Evolutionary conservation across 2,888 invertebrate genomes (phyloP).

Genomic region (Eupithecia pulchellata): DNA sequence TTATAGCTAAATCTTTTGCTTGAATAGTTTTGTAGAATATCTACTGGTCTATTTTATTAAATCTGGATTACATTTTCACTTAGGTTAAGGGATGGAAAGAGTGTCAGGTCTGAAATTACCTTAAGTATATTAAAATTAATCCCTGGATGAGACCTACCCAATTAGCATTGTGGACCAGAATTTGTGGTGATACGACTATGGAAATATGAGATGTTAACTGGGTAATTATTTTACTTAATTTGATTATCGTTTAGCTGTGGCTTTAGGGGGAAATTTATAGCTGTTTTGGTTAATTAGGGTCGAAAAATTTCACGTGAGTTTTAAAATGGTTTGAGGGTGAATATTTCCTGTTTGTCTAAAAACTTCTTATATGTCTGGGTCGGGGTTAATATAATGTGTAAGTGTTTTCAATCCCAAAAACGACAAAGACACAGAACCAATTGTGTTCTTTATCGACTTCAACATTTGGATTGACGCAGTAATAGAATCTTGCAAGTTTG

Average conservation of each 20-base stretch:
- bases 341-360: neutral
- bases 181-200: slow-evolving; percentile 34
- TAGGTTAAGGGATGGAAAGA: neutral
- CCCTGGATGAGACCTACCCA: slow-evolving; percentile 49
- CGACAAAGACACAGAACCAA: neutral
- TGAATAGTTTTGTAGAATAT: neutral
- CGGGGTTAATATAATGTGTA: neutral
- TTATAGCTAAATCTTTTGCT: neutral
- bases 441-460: neutral
- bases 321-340: neutral
- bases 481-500: neutral
- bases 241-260: slow-evolving; percentile 30
- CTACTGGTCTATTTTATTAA: neutral
- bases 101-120: slow-evolving; percentile 26
- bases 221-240: slow-evolving; percentile 34
- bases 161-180: slow-evolving; percentile 44
- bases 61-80: neutral
- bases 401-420: neutral
- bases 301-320: neutral
- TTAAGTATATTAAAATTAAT: slow-evolving; percentile 56
- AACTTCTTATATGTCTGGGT: neutral
- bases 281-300: slow-evolving; percentile 2
- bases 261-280: slow-evolving; percentile 21
- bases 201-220: slow-evolving; percentile 39
- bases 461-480: neutral